Base-by-base conservation (phyloP, 2,113 vertebrate species). In the Lonchura striata region DNA sequence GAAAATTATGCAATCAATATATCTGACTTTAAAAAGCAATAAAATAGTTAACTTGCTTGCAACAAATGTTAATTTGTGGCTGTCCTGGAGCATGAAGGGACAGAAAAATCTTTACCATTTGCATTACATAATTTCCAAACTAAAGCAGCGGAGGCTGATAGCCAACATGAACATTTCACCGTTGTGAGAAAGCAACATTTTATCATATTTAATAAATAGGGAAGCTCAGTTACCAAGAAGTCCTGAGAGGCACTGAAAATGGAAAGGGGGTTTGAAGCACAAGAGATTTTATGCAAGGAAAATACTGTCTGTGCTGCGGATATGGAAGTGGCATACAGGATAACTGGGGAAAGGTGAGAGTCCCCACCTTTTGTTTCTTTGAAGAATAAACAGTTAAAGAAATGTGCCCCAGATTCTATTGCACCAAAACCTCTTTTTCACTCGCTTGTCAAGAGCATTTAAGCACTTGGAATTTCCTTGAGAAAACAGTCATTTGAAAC, bases 1-100 rank as follows among this genome's bases (percentile, higher is more conserved):
- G 91, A 97, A 96, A 97, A 95, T 92, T 75, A 95, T 61, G 44
- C 17, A 64, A 71, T 71, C 5, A 0, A 82, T 88, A 63, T n/a
- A 75, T 83, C 27, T 90, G 88, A 88, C 31, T 94, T 82, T 2
- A 64, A 86, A 93, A 90, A 60, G 19, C 52, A 84, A 92, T 71
- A 2, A 77, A 92, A 79, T 64, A 91, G 65, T 64, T 82, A 94
- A 84, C 39, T 68, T 75, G 11, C 25, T 91, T 17, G 31, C 56
- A 94, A 84, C 5, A 81, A 70, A 88, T 74, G 76, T 49, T 81
- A 70, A 65, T 92, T 78, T 92, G 33, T 70, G 15, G 9, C 65
- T 92, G 41, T 63, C 17, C 31, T 84, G 60, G 11, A 81, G 27
- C 52, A 71, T 21, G 30, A 86, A 78, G 20, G 22, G 41, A 57